Evolutionary conservation across 2,888 invertebrate species (phyloP).

Genomic region (Tanypteryx hageni): DNA sequence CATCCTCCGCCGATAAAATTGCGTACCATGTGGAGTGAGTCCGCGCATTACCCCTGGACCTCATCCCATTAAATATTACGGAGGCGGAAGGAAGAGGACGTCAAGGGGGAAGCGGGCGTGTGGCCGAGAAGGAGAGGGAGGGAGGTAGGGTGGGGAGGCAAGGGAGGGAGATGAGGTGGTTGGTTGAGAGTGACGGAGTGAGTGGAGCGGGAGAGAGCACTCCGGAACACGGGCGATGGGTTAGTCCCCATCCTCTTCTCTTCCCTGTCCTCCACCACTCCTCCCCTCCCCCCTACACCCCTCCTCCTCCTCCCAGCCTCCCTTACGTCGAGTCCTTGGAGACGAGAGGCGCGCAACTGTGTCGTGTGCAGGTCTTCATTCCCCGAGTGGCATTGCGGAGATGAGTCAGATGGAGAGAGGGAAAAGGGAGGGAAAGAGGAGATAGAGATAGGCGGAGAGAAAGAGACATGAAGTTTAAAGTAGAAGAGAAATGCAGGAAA

Average conservation of each 20-base stretch:
- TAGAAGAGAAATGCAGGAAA: too few relatives aligned
- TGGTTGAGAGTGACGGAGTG: not conserved
- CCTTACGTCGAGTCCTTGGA: not conserved
- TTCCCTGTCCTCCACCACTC: not conserved
- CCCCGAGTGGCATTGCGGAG: not conserved
- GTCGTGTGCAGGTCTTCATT: slow-evolving; percentile 8
- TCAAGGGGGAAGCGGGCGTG: not conserved
- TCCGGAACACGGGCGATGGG: not conserved
- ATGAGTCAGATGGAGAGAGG: not conserved
- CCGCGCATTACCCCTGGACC: slow-evolving; percentile 11
- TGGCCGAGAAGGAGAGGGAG: not conserved
- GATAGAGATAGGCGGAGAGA: not conserved
- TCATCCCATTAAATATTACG: slow-evolving; percentile 29
- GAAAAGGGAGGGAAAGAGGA: not conserved
- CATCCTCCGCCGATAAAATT: not conserved
- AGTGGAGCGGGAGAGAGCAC: not conserved
- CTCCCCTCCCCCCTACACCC: not conserved
- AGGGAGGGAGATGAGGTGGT: not conserved
- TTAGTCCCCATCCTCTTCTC: not conserved
- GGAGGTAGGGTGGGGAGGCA: not conserved
- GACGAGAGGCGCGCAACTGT: slow-evolving; percentile 1
- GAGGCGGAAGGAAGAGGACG: not conserved
- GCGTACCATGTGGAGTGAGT: slow-evolving; percentile 6
- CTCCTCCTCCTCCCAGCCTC: not conserved
- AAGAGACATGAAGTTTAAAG: too few relatives aligned